phyloP scores from a whole-genome alignment of 2,113 vertebrate species.

The Arenaria interpres region DNA sequence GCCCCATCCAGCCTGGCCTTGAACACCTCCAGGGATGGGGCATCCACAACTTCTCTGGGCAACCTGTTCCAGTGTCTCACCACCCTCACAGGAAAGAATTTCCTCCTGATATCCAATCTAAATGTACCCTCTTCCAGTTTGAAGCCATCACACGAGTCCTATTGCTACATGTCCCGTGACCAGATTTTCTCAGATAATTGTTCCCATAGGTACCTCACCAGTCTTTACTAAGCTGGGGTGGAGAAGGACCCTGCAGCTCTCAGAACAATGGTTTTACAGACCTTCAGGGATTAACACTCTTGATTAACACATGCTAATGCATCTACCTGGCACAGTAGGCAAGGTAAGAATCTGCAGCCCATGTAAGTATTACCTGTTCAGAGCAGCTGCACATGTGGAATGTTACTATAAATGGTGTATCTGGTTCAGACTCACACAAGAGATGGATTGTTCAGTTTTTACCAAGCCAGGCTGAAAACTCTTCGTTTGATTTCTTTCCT shows the following conservation, averaged over 20 bases:
- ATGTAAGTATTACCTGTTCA: background rate
- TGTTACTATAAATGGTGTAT: accelerated
- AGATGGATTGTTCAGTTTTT: background rate
- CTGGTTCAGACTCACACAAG: background rate
- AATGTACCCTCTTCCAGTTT: background rate
- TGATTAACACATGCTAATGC: background rate
- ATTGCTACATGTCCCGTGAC: background rate
- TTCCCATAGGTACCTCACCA: background rate
- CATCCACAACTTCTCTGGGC: background rate
- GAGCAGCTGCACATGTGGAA: background rate
- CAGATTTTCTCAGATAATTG: background rate
- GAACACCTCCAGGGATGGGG: background rate
- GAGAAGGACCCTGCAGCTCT: background rate
- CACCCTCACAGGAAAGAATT: background rate
- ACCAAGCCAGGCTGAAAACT: background rate
- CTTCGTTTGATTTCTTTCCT: background rate
- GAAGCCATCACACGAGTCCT: background rate
- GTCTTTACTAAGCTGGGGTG: background rate
- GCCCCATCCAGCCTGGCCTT: background rate
- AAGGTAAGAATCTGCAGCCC: background rate
- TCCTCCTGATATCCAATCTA: background rate
- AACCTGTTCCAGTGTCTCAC: background rate
- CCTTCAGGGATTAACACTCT: background rate
- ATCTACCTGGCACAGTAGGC: too few relatives aligned
- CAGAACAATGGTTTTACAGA: background rate